These are phyloP conservation scores for Lepus timidus DNA, from an alignment of 2,113 vertebrate genomes.

Conservation along the genomic window DNA sequence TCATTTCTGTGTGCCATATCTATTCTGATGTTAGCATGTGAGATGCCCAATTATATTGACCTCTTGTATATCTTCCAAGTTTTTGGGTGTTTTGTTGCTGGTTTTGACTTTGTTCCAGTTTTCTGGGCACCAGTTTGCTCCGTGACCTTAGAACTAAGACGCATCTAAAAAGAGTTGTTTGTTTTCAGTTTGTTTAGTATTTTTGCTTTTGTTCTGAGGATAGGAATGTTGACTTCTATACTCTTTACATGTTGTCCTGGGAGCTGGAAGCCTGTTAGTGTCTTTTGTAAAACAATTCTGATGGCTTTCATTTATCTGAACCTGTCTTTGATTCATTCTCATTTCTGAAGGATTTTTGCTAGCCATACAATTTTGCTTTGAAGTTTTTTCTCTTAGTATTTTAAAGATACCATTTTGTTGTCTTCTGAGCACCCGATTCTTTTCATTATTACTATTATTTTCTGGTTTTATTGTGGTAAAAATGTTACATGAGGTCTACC, in stretches of 20 bases:
- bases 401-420: background rate
- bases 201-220: background rate
- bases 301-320: conserved; percentile 1
- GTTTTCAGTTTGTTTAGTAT: background rate
- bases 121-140: background rate
- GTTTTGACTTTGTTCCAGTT: background rate
- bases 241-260: background rate
- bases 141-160: background rate
- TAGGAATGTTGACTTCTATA: background rate
- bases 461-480: background rate
- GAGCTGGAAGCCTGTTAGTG: background rate
- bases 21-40: background rate
- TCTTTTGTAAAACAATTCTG: background rate
- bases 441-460: background rate
- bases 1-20: background rate
- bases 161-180: background rate
- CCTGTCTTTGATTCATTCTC: background rate
- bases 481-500: background rate
- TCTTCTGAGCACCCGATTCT: background rate
- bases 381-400: background rate
- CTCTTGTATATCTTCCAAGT: background rate
- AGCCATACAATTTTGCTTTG: background rate
- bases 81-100: background rate
- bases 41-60: background rate
- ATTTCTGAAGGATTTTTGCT: background rate